phyloP scores from a whole-genome alignment of 2,113 vertebrate genomes.

The Patagioenas fasciata region DNA sequence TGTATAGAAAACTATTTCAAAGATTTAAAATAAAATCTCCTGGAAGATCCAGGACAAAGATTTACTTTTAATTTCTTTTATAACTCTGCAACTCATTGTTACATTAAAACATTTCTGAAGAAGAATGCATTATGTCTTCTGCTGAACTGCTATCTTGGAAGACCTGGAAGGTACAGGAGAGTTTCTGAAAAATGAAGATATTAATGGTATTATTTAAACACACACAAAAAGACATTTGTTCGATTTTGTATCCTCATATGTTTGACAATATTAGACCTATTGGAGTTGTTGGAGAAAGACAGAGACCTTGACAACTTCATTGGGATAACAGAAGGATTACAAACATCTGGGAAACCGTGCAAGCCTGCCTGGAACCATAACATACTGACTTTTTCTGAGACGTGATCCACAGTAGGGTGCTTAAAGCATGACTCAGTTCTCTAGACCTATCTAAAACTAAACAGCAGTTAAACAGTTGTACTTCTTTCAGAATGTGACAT shows the following conservation, averaged over 20 bases:
- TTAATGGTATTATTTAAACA: background rate
- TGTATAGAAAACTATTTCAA: background rate
- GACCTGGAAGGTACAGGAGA: background rate
- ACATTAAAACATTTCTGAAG: background rate
- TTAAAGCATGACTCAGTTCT: background rate
- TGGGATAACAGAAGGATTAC: background rate
- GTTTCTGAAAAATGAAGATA: background rate
- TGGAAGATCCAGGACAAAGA: background rate
- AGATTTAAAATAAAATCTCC: background rate
- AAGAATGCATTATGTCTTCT: background rate
- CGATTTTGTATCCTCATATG: rapidly evolving
- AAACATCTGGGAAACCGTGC: background rate
- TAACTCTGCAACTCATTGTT: background rate
- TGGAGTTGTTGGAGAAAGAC: background rate
- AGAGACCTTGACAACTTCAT: background rate
- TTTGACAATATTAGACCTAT: background rate
- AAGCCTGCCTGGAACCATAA: background rate
- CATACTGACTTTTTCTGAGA: background rate
- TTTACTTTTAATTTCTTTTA: background rate
- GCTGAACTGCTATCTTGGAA: background rate
- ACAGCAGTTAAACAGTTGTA: background rate
- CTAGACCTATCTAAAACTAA: background rate
- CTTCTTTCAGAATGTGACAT: background rate
- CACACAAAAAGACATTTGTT: background rate
- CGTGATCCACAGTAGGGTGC: background rate